A percentile compares a stretch with the other conserved stretches of the same genome.
Conservation (phyloP, 30 jellyfish, hydroid and myxozoan species). For the Aurelia coerulea region DNA sequence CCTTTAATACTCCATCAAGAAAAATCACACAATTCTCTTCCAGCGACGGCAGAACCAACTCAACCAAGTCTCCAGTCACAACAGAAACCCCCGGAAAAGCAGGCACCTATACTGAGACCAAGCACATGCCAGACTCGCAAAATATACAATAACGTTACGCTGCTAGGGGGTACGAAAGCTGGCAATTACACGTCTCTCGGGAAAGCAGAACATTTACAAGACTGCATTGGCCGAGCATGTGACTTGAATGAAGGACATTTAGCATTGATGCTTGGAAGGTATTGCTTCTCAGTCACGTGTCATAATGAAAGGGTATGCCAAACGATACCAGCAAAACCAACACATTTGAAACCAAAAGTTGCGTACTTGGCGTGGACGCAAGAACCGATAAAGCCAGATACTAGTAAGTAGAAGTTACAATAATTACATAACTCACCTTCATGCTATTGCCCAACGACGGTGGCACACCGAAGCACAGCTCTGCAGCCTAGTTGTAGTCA, state of each 20-base stretch:
- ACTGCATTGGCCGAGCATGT: constrained; percentile 98
- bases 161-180: constrained; percentile 96
- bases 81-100: constrained; percentile 77
- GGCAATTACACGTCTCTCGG: constrained; percentile 98
- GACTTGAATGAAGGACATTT: constrained; percentile 96
- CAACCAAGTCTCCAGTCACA: constrained; percentile 40
- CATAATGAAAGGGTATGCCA: constrained; percentile 95
- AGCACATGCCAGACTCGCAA: constrained; percentile 97
- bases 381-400: constrained; percentile 96
- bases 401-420: constrained; percentile 61
- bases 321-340: constrained; percentile 96
- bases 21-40: background rate
- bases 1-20: no score
- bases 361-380: constrained; percentile 99
- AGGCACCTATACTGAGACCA: constrained; percentile 95
- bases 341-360: constrained; percentile 94
- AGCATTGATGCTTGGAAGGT: constrained; percentile 96
- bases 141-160: constrained; percentile 92
- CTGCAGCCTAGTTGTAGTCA: no score
- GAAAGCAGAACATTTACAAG: constrained; percentile 92
- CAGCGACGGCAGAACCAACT: constrained; percentile 49
- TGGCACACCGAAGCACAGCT: no score
- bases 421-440: background rate
- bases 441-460: no score
- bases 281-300: constrained; percentile 96